A percentile compares a stretch with the other conserved stretches of the same genome.
Evolutionary conservation across 2,113 vertebrate genomes (phyloP).

Genomic region (Campylorhamphus procurvoides): DNA sequence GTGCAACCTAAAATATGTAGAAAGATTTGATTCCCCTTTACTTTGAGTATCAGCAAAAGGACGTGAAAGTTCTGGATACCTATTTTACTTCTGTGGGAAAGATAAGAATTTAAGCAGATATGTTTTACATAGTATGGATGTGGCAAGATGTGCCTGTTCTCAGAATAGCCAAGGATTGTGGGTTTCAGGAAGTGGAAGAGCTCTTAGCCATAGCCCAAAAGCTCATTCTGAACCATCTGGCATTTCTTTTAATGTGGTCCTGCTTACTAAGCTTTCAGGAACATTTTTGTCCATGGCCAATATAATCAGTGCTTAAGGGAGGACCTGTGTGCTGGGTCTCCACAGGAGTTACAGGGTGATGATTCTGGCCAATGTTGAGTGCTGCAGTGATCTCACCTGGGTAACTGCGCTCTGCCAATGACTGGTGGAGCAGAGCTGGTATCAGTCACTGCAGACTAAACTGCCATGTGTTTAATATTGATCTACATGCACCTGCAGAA

Average conservation of each 20-base stretch:
- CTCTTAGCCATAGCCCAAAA: not conserved
- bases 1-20: not conserved
- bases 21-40: not conserved
- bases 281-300: not conserved
- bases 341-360: not conserved
- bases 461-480: constrained; percentile 20
- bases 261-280: not conserved
- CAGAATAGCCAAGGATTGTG: not conserved
- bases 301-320: not conserved
- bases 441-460: not conserved
- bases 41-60: not conserved
- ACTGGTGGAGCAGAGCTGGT: not conserved
- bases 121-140: not conserved
- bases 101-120: not conserved
- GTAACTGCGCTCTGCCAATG: not conserved
- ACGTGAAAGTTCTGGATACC: not conserved
- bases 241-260: not conserved
- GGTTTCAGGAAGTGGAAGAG: not conserved
- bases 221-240: not conserved
- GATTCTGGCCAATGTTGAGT: not conserved
- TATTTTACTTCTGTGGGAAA: not conserved
- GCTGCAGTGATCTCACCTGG: not conserved
- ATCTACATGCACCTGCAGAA: constrained; percentile 22
- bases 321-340: not conserved
- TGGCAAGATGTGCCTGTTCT: not conserved